Conservation (phyloP, 2,888 invertebrate genomes). For the Thymelicus acteon region DNA sequence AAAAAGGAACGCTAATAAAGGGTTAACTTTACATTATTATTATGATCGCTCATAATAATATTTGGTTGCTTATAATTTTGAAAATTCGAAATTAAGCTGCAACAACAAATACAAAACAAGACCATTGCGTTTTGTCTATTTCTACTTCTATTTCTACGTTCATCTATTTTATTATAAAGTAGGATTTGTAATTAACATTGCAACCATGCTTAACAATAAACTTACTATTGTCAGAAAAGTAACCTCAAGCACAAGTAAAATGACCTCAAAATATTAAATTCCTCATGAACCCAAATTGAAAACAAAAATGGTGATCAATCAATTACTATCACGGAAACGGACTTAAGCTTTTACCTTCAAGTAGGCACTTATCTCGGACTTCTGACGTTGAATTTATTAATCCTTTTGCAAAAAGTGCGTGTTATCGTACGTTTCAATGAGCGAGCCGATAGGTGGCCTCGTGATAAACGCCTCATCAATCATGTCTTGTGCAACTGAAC, state of each 20-base stretch:
- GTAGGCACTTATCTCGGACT: conserved; percentile 52
- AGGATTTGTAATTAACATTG: no score
- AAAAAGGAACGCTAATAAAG: conserved; percentile 76
- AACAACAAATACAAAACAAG: no score
- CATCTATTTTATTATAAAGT: no score
- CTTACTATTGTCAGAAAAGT: background rate
- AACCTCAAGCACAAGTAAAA: conserved; percentile 9
- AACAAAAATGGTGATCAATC: conserved; percentile 47
- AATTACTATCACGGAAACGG: conserved; percentile 45
- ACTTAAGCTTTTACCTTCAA: conserved; percentile 46
- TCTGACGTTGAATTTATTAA: conserved; percentile 64
- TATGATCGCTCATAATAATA: conserved; percentile 59
- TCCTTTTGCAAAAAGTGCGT: conserved; percentile 67
- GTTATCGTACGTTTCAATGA: conserved; percentile 63
- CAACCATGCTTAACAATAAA: background rate
- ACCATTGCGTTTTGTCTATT: no score
- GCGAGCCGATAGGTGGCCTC: conserved; percentile 52
- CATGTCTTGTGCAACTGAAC: conserved; percentile 70
- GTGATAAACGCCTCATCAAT: conserved; percentile 65
- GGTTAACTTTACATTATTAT: conserved; percentile 70
- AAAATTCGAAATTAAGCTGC: no score
- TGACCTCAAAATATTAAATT: conserved; percentile 31
- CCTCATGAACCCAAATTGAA: conserved; percentile 29
- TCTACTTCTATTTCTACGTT: no score
- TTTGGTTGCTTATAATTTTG: background rate